Evolutionary conservation across 1,140 invertebrate species (phyloP), one percentile per base, ranked within the genome.

Genomic region (Andricus grossulariae): DNA sequence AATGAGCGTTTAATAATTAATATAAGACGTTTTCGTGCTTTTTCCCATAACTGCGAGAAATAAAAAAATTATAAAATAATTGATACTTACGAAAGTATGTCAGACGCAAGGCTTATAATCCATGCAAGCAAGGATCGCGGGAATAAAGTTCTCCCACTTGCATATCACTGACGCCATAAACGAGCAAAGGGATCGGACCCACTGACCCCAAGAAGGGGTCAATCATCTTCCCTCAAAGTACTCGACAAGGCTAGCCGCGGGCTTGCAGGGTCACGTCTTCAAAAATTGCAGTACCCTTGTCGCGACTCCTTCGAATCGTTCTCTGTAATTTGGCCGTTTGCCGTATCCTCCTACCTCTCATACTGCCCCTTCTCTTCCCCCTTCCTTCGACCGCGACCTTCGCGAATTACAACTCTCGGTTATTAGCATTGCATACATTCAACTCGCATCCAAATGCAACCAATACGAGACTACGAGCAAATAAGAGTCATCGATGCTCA

Each of bases 201-300:
- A 66, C 57, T 60, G 32, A 60, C 57, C 57, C 57, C 4, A 16
- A 39, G 73, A 76, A 82, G 74, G 74, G 71, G n/a, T n/a, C n/a
- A n/a, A n/a, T 71, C 75, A 55, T 71, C 70, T 45, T 15, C 76
- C 75, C 76, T 60, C 52, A 39, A 49, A 76, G 81, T 78, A 83
- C 75, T 83, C 79, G 82, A 80, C 79, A 79, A 80, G 79, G 73
- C 76, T 71, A 77, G 75, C 79, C 79, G 75, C 74, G 57, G 57
- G 51, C 54, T 66, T 71, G 49, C 79, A 75, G 77, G 81, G 77
- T 83, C 82, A 83, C 82, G 82, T 83, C 79, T 81, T 81, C 75
- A 83, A 81, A 83, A 83, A 83, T 83, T 83, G 77, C 82, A 79
- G 82, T 76, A 83, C 82, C 82, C 79, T 78, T 83, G 82, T 83